Base-by-base conservation (phyloP, 2,113 vertebrate genomes). In the Mohoua ochrocephala region DNA sequence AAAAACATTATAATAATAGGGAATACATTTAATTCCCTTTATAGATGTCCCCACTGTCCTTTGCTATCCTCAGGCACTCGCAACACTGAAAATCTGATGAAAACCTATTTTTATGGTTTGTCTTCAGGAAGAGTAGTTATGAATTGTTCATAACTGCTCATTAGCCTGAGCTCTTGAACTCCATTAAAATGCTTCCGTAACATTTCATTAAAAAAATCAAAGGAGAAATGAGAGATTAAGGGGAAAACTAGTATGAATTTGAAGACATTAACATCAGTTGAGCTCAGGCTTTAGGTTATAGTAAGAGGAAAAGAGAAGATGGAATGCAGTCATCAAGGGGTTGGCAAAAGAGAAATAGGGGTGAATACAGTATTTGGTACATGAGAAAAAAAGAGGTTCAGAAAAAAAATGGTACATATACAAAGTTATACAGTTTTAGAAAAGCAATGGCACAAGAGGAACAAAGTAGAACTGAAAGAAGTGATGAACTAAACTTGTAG, bases 141-240 rank as follows among this genome's bases (percentile, higher is more conserved):
- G 49, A 88, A 76, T 69, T 61, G 54, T 77, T 93, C 65, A 44
- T 94, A 95, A 93, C 71, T 49, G n/a, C 39, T 92, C 45, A 61
- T 93, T 91, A 79, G 57, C n/a, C 26, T 57, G 31, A 83, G 75
- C 37, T 65, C 41, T 76, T 71, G 60, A 93, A 94, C 82, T 73
- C 45, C 11, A 57, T 86, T 83, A 77, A 88, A 88, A 96, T 69
- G 37, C 41, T 93, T 91, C 70, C 2, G 20, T 60, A 82, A 80
- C 31, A 24, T 83, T 86, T 86, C 8, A 45, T 44, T 41, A 1
- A 75, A 73, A 80, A 92, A 92, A 90, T 76, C 42, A 53, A 69
- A 73, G 42, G 77, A 74, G 35, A 71, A 59, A 59, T 65, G 31
- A 69, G 74, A 87, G 5, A 77, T 49, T 80, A 69, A 61, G 11